Percentiles rank a stretch among this genome's conserved stretches.
These are phyloP conservation scores for Centruroides sculpturatus DNA, from an alignment of 1,140 invertebrate genomes.

Conservation along the genomic window DNA sequence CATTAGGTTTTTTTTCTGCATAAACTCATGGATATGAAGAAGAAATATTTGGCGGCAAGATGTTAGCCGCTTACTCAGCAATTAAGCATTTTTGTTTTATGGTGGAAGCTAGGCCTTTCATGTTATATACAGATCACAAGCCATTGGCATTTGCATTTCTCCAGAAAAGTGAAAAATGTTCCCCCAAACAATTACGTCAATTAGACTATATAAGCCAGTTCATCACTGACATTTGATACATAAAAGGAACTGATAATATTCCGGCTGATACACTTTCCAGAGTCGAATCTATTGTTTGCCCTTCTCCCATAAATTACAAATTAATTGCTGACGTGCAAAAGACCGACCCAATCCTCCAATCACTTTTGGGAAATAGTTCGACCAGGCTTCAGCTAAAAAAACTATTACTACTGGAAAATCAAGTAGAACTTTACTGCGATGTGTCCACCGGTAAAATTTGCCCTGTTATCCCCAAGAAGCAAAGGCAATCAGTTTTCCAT, in stretches of 20 bases:
- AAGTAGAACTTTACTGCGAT: no score
- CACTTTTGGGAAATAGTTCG: no score
- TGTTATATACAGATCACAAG: conserved; percentile 22
- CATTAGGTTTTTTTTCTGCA: conserved; percentile 12
- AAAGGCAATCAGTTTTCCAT: no score
- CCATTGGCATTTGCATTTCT: conserved; percentile 20
- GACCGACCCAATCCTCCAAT: no score
- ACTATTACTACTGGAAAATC: no score
- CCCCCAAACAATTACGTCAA: conserved; percentile 21
- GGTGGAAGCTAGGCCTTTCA: conserved; percentile 23
- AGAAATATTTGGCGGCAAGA: conserved; percentile 19
- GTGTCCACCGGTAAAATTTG: no score
- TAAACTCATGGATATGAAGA: conserved; percentile 8
- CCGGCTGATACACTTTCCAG: conserved; percentile 6
- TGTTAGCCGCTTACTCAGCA: conserved; percentile 18
- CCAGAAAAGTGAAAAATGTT: conserved; percentile 7
- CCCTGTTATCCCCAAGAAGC: no score
- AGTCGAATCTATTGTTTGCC: not conserved
- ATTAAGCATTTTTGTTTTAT: conserved; percentile 22
- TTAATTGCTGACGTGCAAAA: no score
- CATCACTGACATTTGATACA: conserved; percentile 25
- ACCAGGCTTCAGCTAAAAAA: no score
- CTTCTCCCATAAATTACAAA: no score
- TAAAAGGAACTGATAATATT: conserved; percentile 25
- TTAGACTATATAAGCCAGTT: conserved; percentile 29